A percentile compares a stretch with the other conserved stretches of the same genome.
Evolutionary conservation across 2,797 vertebrate genomes (phyloP).

Genomic region (Rhabdomys pumilio): DNA sequence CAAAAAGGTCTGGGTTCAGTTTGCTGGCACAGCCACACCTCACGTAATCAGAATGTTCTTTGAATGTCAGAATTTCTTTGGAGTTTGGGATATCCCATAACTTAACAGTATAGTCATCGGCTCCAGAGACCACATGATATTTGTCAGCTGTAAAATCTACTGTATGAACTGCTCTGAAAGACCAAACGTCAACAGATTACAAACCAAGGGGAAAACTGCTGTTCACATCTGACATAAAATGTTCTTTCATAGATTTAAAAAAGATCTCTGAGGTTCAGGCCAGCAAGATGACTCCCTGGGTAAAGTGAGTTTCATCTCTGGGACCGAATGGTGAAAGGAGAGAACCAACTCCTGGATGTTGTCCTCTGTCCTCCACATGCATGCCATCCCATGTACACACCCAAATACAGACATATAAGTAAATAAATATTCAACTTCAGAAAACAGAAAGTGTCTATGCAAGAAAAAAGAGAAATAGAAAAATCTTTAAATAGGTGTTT

Average conservation of each 20-base stretch:
- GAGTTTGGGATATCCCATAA: conserved; percentile 97
- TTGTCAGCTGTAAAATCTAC: conserved; percentile 95
- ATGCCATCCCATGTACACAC: neutral
- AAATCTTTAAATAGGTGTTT: conserved; percentile 15
- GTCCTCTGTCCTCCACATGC: too few species aligned
- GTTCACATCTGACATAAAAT: conserved; percentile 9
- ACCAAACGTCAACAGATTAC: conserved; percentile 61
- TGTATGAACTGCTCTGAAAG: conserved; percentile 94
- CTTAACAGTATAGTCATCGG: conserved; percentile 95
- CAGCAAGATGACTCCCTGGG: neutral
- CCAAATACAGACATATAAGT: neutral
- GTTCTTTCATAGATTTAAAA: neutral
- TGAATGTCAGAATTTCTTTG: conserved; percentile 91
- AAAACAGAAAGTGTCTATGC: conserved; percentile 4
- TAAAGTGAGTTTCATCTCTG: neutral
- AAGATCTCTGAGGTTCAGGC: neutral
- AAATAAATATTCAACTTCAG: conserved; percentile 26
- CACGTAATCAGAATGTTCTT: conserved; percentile 96
- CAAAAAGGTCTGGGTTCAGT: conserved; percentile 95
- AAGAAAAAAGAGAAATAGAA: conserved; percentile 53
- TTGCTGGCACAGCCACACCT: conserved; percentile 95
- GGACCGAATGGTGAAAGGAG: too few species aligned
- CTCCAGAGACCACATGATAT: conserved; percentile 95
- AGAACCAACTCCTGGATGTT: neutral
- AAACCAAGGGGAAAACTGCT: conserved; percentile 34